Evolutionary conservation across 2,113 vertebrate genomes (phyloP).

Genomic region (Bubalus kerabau): DNA sequence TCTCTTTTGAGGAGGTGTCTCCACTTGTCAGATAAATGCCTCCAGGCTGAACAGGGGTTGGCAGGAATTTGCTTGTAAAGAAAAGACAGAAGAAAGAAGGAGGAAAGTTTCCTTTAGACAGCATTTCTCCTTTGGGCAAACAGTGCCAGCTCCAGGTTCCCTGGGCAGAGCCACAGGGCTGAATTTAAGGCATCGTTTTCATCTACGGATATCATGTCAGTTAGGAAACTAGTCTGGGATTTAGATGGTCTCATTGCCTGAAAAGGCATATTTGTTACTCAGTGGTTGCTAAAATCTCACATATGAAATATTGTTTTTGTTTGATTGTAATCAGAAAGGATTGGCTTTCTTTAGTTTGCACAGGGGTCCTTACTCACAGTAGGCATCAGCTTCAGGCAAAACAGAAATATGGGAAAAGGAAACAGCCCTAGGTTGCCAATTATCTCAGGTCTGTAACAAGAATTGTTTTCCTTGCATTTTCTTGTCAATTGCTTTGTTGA

Average conservation of each 20-base stretch:
- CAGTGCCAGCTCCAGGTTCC: neutral
- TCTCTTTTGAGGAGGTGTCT: neutral
- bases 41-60: neutral
- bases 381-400: slow-evolving; percentile 46
- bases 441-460: neutral
- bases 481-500: neutral
- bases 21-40: slow-evolving; percentile 11
- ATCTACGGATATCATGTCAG: neutral
- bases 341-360: neutral
- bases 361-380: neutral
- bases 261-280: neutral
- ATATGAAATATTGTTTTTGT: neutral
- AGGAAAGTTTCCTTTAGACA: neutral
- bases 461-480: neutral
- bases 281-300: neutral
- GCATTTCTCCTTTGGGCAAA: neutral
- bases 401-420: neutral
- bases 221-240: neutral
- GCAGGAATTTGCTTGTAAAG: slow-evolving; percentile 11
- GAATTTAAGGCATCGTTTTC: neutral
- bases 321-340: slow-evolving; percentile 25
- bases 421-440: neutral
- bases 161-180: neutral
- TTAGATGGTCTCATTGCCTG: neutral
- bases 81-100: neutral